These are phyloP conservation scores for Ditylenchus weischeri DNA, from an alignment of 2,888 invertebrate species.

Conservation along the genomic window DNA sequence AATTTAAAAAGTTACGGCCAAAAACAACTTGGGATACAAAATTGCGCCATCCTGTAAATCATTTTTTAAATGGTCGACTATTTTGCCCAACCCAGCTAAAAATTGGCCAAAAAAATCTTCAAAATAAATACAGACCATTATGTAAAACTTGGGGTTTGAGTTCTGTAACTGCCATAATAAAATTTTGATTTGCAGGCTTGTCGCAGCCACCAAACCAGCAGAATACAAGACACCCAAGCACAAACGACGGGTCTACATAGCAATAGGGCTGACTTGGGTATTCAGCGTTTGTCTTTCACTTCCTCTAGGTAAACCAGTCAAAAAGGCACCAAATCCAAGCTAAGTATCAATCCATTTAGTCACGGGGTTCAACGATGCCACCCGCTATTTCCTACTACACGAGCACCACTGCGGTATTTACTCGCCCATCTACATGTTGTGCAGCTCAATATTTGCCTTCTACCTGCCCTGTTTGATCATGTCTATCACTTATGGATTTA, in stretches of 20 bases:
- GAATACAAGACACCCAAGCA: slow-evolving; percentile 58
- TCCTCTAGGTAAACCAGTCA: slow-evolving; percentile 43
- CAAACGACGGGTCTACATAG: slow-evolving; percentile 51
- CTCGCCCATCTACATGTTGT: slow-evolving; percentile 26
- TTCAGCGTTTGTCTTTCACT: slow-evolving; percentile 55
- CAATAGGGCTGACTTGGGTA: slow-evolving; percentile 54
- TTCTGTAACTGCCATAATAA: no score
- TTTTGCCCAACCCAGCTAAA: no score
- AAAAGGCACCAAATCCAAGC: neutral
- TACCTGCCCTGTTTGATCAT: slow-evolving; percentile 63
- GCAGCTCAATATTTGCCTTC: slow-evolving; percentile 59
- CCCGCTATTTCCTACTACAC: slow-evolving; percentile 41
- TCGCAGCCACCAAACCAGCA: slow-evolving; percentile 57
- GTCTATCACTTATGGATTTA: slow-evolving; percentile 62
- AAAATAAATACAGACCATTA: no score
- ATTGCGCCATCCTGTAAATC: no score
- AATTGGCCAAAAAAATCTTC: no score
- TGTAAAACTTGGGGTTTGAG: no score
- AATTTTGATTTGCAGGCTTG: slow-evolving; percentile 39
- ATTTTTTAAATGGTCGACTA: no score
- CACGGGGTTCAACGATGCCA: slow-evolving; percentile 50
- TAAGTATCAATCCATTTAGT: slow-evolving; percentile 31
- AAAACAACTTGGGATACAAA: no score
- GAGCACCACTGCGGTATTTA: slow-evolving; percentile 58
- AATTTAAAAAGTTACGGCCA: no score